These are phyloP conservation scores for Cryptophagus acutangulus DNA, from an alignment of 2,888 invertebrate genomes.

Conservation along the genomic window DNA sequence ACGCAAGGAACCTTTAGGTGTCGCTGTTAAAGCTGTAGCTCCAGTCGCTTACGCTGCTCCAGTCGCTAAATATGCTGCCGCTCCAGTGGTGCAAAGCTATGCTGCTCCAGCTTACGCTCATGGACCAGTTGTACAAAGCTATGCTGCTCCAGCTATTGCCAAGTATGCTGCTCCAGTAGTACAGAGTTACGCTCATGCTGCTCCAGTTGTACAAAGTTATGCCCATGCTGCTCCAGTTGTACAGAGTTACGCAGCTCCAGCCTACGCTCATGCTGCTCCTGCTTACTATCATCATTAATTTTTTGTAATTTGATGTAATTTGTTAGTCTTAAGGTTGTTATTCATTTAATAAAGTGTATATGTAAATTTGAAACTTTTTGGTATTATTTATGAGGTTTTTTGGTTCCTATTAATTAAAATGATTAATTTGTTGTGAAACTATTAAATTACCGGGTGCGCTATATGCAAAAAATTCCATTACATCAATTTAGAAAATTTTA, in stretches of 20 bases:
- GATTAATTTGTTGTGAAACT: no score
- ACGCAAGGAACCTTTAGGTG: constrained; percentile 47
- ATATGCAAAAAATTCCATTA: no score
- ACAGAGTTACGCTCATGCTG: constrained; percentile 21
- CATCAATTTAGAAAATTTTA: no score
- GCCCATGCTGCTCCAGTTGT: constrained; percentile 18
- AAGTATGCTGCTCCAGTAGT: constrained; percentile 20
- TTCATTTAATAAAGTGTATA: no score
- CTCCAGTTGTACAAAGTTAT: no score
- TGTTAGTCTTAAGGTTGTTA: no score
- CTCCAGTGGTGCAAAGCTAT: constrained; percentile 8
- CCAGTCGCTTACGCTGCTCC: constrained; percentile 29
- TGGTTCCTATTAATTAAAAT: no score
- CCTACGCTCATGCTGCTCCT: constrained; percentile 9
- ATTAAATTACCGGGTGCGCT: no score
- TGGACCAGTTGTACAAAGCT: no score
- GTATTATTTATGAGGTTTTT: no score
- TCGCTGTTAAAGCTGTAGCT: constrained; percentile 14
- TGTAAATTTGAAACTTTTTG: no score
- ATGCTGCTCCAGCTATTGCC: constrained; percentile 27
- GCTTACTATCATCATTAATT: constrained; percentile 10
- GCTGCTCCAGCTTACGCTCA: constrained; percentile 7
- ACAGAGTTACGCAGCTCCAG: constrained; percentile 15
- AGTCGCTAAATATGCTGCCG: constrained; percentile 20
- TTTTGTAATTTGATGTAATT: no score